phyloP scores from a whole-genome alignment of 2,888 invertebrate genomes.

The Atrina japonica region DNA sequence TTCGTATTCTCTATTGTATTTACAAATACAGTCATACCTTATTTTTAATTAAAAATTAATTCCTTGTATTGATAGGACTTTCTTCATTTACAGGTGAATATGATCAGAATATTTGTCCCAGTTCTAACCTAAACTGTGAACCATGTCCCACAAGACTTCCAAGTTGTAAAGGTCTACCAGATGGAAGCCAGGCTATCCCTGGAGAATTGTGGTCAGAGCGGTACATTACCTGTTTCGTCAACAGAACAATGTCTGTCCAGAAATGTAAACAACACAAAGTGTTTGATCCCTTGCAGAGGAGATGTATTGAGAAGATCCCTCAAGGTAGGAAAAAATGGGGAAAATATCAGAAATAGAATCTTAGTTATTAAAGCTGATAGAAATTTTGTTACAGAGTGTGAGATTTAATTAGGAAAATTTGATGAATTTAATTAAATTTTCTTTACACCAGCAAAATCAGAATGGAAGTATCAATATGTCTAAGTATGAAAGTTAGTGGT shows the following conservation, averaged over 20 bases:
- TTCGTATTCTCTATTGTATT: too few species aligned
- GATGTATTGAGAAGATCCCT: constrained; percentile 50
- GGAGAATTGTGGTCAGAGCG: constrained; percentile 16
- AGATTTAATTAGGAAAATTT: too few species aligned
- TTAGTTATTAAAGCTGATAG: not conserved
- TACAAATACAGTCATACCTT: too few species aligned
- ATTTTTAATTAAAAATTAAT: too few species aligned
- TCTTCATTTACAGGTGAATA: constrained; percentile 26
- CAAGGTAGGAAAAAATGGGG: constrained; percentile 36
- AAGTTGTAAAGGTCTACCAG: constrained; percentile 29
- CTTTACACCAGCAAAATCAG: too few species aligned
- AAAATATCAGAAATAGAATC: not conserved
- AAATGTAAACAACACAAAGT: constrained; percentile 33
- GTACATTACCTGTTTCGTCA: constrained; percentile 28
- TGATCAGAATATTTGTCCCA: constrained; percentile 17
- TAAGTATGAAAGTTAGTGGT: not conserved
- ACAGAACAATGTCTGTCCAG: constrained; percentile 33
- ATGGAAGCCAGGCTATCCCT: constrained; percentile 11
- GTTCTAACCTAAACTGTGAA: constrained; percentile 2
- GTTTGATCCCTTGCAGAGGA: constrained; percentile 44
- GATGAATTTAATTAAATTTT: too few species aligned
- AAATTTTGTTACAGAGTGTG: not conserved
- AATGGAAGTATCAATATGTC: too few species aligned
- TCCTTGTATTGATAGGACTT: too few species aligned
- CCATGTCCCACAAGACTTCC: constrained; percentile 30